Percentiles rank a stretch among this genome's conserved stretches.
Evolutionary conservation across 2,113 vertebrate genomes (phyloP).

Genomic region (Poicephalus meyeri): DNA sequence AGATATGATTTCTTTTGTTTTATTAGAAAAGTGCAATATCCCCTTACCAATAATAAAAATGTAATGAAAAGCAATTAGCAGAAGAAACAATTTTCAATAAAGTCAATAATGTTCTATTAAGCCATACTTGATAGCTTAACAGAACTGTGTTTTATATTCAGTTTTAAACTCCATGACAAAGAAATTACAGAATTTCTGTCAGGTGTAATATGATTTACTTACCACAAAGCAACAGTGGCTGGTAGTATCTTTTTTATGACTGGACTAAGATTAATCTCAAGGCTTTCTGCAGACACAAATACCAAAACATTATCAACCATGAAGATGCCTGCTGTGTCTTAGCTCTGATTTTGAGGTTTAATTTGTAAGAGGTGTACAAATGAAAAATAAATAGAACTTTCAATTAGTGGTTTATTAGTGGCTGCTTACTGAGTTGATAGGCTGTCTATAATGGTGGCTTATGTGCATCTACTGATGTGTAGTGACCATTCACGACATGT

Average conservation of each 20-base stretch:
- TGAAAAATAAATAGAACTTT: constrained; percentile 19
- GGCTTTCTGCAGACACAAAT: neutral
- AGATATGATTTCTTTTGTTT: neutral
- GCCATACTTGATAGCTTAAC: neutral
- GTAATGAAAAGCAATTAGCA: constrained; percentile 49
- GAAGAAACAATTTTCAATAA: constrained; percentile 41
- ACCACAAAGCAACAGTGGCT: neutral
- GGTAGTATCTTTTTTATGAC: constrained; percentile 21
- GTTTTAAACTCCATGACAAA: neutral
- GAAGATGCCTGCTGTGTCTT: neutral
- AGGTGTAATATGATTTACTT: constrained; percentile 26
- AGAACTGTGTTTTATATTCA: neutral
- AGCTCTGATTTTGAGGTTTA: neutral
- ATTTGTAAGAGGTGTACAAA: neutral
- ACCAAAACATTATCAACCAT: neutral
- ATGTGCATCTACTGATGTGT: neutral
- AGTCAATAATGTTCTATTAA: neutral
- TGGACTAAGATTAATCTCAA: constrained; percentile 4
- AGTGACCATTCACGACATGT: neutral
- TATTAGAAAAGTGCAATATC: neutral
- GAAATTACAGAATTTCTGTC: constrained; percentile 24
- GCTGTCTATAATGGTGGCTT: neutral
- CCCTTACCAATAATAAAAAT: constrained; percentile 5
- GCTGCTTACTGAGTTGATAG: neutral
- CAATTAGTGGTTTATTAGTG: neutral